Conservation (phyloP, 2,888 invertebrate genomes). For the Cantharis rustica region DNA sequence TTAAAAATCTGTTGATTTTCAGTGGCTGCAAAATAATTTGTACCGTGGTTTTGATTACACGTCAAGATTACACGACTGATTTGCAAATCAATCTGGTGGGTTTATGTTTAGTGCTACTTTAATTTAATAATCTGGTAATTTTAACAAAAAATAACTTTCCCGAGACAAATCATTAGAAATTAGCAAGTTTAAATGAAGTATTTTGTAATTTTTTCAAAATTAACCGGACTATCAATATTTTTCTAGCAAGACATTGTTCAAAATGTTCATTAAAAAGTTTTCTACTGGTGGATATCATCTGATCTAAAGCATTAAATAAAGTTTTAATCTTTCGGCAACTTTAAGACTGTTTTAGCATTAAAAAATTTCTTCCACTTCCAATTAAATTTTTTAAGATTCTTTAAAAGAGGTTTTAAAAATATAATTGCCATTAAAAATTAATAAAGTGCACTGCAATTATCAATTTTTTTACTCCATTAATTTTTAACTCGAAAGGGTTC, state of each 20-base stretch:
- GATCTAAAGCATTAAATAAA: background rate
- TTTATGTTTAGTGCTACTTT: too few relatives aligned
- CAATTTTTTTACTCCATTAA: background rate
- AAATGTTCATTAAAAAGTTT: background rate
- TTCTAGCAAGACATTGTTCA: background rate
- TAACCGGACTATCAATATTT: background rate
- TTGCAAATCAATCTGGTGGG: too few relatives aligned
- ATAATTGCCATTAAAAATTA: background rate
- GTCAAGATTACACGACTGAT: too few relatives aligned
- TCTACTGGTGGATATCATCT: background rate
- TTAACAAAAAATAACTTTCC: too few relatives aligned
- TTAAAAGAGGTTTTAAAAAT: background rate
- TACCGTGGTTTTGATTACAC: too few relatives aligned
- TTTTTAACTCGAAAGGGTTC: background rate
- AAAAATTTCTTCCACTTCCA: background rate
- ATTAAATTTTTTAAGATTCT: background rate
- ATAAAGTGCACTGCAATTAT: background rate
- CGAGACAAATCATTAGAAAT: background rate
- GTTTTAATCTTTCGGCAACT: background rate
- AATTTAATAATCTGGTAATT: too few relatives aligned
- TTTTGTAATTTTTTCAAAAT: background rate
- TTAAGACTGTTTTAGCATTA: background rate
- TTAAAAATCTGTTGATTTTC: too few relatives aligned
- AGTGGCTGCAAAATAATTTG: too few relatives aligned
- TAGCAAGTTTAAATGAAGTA: background rate